Evolutionary conservation across 2,797 vertebrate genomes (phyloP).

Genomic region (Chrosomus eos): DNA sequence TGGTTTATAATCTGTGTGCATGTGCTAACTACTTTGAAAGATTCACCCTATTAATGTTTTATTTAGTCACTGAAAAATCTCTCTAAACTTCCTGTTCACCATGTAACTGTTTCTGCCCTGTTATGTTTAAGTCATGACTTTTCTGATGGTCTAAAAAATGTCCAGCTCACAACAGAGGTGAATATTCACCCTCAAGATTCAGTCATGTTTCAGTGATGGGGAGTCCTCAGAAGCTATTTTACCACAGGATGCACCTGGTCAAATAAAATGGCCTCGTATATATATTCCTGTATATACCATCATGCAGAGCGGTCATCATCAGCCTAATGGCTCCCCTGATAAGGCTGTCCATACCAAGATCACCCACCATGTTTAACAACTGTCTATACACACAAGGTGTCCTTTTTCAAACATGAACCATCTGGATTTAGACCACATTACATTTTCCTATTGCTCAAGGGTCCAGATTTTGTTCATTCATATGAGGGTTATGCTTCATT

Average conservation of each 20-base stretch:
- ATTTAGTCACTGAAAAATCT: background rate
- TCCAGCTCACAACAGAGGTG: background rate
- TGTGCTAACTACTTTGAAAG: background rate
- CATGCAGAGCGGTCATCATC: background rate
- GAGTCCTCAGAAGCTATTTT: background rate
- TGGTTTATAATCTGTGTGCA: background rate
- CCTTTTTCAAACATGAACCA: background rate
- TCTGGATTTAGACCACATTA: background rate
- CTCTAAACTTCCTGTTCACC: background rate
- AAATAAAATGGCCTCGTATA: background rate
- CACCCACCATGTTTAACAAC: conserved; percentile 6
- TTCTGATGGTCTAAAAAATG: background rate
- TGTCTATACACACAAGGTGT: background rate
- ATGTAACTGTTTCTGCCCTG: background rate
- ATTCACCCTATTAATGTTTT: background rate
- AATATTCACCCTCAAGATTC: background rate
- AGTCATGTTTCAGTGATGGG: background rate
- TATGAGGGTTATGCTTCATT: background rate
- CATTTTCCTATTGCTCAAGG: background rate
- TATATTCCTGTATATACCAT: background rate
- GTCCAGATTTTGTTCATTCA: conserved; percentile 3
- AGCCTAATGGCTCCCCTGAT: background rate
- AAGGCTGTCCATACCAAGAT: background rate
- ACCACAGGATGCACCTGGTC: background rate
- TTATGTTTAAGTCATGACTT: background rate